Conservation (phyloP, 1,140 invertebrate genomes). For the Philaenus spumarius region DNA sequence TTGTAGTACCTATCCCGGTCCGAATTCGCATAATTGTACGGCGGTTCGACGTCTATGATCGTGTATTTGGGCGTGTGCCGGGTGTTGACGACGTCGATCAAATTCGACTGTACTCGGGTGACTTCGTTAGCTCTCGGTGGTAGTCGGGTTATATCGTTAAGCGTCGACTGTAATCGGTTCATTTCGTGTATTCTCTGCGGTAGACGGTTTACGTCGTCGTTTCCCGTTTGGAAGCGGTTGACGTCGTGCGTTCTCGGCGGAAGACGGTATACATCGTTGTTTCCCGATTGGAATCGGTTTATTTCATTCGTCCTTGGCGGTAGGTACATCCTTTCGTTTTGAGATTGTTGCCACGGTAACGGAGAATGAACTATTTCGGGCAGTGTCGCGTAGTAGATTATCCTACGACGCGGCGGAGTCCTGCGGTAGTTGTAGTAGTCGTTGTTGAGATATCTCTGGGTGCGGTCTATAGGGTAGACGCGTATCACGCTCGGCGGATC, state of each 20-base stretch:
- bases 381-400: slow-evolving; percentile 45
- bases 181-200: neutral
- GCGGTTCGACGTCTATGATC: slow-evolving; percentile 23
- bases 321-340: neutral
- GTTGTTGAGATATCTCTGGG: neutral
- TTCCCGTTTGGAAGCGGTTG: neutral
- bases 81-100: slow-evolving; percentile 15
- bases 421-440: slow-evolving; percentile 2
- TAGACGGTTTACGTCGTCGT: neutral
- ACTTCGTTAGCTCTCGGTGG: slow-evolving; percentile 21
- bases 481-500: neutral
- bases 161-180: neutral
- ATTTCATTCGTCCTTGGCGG: neutral
- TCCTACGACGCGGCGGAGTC: slow-evolving; percentile 31
- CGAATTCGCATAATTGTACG: slow-evolving; percentile 13
- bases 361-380: slow-evolving; percentile 43
- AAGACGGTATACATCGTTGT: neutral
- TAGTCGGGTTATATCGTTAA: neutral
- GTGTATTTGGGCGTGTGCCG: slow-evolving; percentile 15
- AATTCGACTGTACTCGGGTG: slow-evolving; percentile 16
- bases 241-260: neutral
- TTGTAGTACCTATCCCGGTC: neutral
- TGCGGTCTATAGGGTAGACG: slow-evolving; percentile 9
- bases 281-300: neutral
- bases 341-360: slow-evolving; percentile 27